Evolutionary conservation across 2,113 vertebrate genomes (phyloP), one percentile per base, ranked within the genome.

Genomic region (Pelobates fuscus): DNA sequence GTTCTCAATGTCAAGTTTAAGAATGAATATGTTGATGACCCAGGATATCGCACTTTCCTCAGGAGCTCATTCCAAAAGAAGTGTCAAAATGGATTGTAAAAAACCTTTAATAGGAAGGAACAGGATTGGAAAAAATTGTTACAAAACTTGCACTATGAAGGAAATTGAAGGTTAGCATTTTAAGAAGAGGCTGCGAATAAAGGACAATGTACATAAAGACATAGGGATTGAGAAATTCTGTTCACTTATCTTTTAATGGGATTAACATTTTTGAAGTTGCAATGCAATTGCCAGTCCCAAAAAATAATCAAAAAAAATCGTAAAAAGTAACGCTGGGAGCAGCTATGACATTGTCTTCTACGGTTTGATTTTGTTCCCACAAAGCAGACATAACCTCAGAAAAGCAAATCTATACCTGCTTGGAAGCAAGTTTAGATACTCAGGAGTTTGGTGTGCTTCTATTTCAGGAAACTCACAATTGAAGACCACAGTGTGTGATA

Each of bases 1-100:
- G 89, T 94, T 12, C 81, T 97, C 79, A 98, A 94, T 82, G 98
- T 94, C 5, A 93, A 95, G 71, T 96, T 98, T 82, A 95, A 93
- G 85, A 95, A 96, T 23, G 95, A 98, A 55, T 98, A 93, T 77
- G 94, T 99, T 81, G 93, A 93, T 81, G 93, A 96, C 82, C 92
- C 94, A 29, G 91, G 91, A 78, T 94, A 94, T 77, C 94, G 93
- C 75, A 88, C 88, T n/a, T 93, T 93, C 78, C 77, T 93, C 66
- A 89, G 88, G 84, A 89, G 84, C 54, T 87, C 89, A 23, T 91
- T 93, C 85, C 89, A 94, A 86, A 94, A 91, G 37, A 92, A 89
- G 77, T 87, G 85, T 70, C 90, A 88, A 80, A 95, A 95, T 84
- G 87, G 89, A 77, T 90, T 93, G 24, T 95, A 86, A 91, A 81